A percentile compares a stretch with the other conserved stretches of the same genome.
These are phyloP conservation scores for Diplogasteroides magnus DNA, from an alignment of 1,140 invertebrate genomes.

Conservation along the genomic window DNA sequence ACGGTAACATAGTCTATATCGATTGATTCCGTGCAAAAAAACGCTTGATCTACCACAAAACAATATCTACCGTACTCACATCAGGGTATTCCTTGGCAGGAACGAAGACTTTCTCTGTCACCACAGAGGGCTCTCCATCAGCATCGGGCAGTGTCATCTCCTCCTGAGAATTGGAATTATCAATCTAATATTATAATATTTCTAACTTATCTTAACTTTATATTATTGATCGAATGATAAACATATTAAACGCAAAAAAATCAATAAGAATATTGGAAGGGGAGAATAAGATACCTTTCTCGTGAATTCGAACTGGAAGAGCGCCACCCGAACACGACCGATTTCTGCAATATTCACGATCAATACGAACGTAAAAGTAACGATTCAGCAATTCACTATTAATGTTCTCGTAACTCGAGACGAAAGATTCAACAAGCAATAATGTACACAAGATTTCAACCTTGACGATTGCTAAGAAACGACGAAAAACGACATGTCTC, in stretches of 20 bases:
- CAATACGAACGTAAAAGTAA: neutral
- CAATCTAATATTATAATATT: too few relatives aligned
- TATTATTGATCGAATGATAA: too few relatives aligned
- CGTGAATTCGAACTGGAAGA: slow-evolving; percentile 95
- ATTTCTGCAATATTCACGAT: slow-evolving; percentile 75
- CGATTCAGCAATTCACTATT: neutral
- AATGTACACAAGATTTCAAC: slow-evolving; percentile 2
- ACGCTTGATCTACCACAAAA: too few relatives aligned
- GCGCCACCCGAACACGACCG: slow-evolving; percentile 85
- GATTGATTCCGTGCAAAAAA: too few relatives aligned
- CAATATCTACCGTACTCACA: too few relatives aligned
- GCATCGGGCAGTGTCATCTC: slow-evolving; percentile 87
- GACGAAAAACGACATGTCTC: slow-evolving; percentile 1
- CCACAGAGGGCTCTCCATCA: slow-evolving; percentile 78
- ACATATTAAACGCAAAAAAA: too few relatives aligned
- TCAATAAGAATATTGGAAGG: too few relatives aligned
- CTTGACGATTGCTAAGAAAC: neutral
- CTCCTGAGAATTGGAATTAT: too few relatives aligned
- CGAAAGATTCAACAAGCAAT: slow-evolving; percentile 12
- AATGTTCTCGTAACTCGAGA: slow-evolving; percentile 4
- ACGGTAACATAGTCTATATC: too few relatives aligned
- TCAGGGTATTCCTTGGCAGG: slow-evolving; percentile 99
- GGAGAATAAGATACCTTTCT: too few relatives aligned
- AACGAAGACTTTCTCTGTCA: slow-evolving; percentile 98
- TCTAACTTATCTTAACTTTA: too few relatives aligned